Evolutionary conservation across 2,113 vertebrate species (phyloP).

Genomic region (Phylloscopus trochilus): DNA sequence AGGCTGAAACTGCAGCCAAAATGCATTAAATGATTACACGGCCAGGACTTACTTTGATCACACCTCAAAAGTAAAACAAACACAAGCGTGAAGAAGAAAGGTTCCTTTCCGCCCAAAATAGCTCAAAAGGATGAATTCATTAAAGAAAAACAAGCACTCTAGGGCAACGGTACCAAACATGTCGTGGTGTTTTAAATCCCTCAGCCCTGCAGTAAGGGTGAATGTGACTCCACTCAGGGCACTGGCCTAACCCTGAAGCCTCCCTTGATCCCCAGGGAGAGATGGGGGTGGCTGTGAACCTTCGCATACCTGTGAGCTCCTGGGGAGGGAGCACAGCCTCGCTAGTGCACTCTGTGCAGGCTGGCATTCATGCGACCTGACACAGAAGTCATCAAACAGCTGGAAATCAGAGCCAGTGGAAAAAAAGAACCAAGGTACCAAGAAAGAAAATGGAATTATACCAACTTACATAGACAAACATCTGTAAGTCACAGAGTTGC

Average conservation of each 20-base stretch:
- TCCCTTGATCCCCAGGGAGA: background rate
- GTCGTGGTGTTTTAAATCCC: background rate
- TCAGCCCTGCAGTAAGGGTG: background rate
- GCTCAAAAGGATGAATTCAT: conserved; percentile 45
- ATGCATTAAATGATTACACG: conserved; percentile 57
- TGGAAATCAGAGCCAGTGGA: background rate
- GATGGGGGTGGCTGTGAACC: background rate
- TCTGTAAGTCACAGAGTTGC: background rate
- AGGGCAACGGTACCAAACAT: background rate
- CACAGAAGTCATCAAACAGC: background rate
- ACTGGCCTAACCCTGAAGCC: background rate
- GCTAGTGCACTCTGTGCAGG: background rate
- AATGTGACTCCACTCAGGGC: background rate
- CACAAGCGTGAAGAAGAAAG: conserved; percentile 48
- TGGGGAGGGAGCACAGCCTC: background rate
- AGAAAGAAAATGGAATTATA: background rate
- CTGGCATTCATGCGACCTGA: background rate
- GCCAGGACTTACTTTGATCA: conserved; percentile 60
- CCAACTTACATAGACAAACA: background rate
- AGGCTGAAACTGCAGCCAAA: conserved; percentile 55
- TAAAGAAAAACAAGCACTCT: conserved; percentile 35
- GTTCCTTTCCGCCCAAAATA: background rate
- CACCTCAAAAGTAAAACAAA: conserved; percentile 64
- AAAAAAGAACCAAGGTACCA: background rate
- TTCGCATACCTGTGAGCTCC: background rate